Conservation (phyloP, 2,113 vertebrate species). For the Entomyzon cyanotis region DNA sequence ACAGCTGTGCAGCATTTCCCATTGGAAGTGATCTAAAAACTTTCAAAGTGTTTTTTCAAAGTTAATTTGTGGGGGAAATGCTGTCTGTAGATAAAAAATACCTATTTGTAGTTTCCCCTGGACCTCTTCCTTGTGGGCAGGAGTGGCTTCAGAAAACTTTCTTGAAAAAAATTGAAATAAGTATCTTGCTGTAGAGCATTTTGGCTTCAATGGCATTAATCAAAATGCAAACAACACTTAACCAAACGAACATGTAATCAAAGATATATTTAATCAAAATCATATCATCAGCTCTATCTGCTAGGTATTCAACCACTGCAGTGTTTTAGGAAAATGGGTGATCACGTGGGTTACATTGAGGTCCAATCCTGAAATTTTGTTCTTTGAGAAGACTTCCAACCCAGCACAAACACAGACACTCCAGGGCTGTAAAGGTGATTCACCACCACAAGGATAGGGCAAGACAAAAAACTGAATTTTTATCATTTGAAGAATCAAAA, state of each 20-base stretch:
- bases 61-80: not conserved
- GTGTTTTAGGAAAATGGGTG: not conserved
- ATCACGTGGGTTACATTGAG: not conserved
- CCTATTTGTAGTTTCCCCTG: not conserved
- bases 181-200: not conserved
- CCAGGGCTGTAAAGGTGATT: not conserved
- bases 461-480: not conserved
- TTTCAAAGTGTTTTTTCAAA: not conserved
- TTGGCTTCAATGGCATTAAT: not conserved
- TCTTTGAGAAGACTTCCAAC: not conserved
- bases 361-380: not conserved
- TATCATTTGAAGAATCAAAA: constrained; percentile 2
- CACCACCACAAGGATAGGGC: not conserved
- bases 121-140: not conserved
- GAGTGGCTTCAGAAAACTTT: not conserved
- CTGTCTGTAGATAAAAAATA: not conserved
- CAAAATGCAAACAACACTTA: not conserved
- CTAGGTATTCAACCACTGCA: not conserved
- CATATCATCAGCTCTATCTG: not conserved
- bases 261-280: not conserved
- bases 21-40: not conserved
- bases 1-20: not conserved
- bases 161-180: not conserved
- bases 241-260: not conserved
- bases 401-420: not conserved